Evolutionary conservation across 2,888 invertebrate genomes (phyloP), one percentile per base, ranked within the genome.

Genomic region (Drosophila demipolita): DNA sequence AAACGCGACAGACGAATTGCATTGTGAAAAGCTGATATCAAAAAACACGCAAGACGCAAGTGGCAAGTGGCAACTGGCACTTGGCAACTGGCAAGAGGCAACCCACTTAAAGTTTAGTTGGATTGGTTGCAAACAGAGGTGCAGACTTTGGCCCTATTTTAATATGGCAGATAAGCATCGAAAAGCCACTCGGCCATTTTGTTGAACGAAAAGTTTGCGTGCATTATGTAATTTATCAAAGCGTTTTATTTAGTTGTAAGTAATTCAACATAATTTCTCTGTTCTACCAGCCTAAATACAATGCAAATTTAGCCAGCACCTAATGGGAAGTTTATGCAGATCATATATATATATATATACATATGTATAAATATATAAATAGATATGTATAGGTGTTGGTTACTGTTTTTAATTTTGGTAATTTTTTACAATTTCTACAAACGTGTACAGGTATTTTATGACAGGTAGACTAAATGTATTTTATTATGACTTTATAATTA

Each of bases 191-290:
- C 81, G 78, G 84, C 88, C 84, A 85, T 85, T 85, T 85, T 85
- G 85, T 85, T 72, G 80, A 65, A 57, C 82, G 75, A 75, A 73
- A 59, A 66, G 80, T 72, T 85, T 75, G 89, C 86, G 86, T 87
- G 86, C 81, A 70, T 57, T 79, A 69, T 69, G 89, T 57, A 81
- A 89, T 87, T 89, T 87, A 89, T 87, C 89, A 89, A 89, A 76
- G 55, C 75, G 77, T 87, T 88, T 86, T 82, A 87, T 85, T 86
- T 86, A 86, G 89, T 87, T 86, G 87, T 87, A 84, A 82, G 79
- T 79, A 81, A 70, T 74, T 75, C 68, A 89, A 82, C 85, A 79
- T 77, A 72, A 83, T 85, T 82, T 82, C 67, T 12, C 54, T 45
- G 45, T 33, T 48, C 64, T 38, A 40, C 17, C 42, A 7, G 29